phyloP scores from a whole-genome alignment of 2,797 vertebrate species.

The Garrulus glandarius region DNA sequence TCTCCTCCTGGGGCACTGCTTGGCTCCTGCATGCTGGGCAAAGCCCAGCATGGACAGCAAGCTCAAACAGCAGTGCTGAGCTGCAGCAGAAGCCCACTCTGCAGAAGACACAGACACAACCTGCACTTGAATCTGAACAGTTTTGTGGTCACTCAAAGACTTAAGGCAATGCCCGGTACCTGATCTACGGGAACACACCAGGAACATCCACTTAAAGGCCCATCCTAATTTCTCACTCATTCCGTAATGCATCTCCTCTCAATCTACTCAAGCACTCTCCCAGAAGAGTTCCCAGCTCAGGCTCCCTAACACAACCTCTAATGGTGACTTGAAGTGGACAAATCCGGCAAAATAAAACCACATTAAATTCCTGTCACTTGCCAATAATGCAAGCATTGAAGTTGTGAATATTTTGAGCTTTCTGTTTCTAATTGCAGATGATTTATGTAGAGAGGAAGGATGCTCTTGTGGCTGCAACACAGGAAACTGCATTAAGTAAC shows the following conservation, averaged over 20 bases:
- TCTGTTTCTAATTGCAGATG: neutral
- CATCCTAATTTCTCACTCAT: neutral
- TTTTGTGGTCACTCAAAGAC: neutral
- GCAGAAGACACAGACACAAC: neutral
- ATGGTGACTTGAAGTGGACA: neutral
- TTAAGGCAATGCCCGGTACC: neutral
- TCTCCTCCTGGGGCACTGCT: neutral
- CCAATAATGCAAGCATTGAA: neutral
- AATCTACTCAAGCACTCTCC: neutral
- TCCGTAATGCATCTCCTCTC: neutral
- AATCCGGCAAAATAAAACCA: neutral
- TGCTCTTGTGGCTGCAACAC: neutral
- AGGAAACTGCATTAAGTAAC: slow-evolving; percentile 24
- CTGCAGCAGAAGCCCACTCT: neutral
- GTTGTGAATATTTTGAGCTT: neutral
- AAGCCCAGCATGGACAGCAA: neutral
- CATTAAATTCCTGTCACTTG: neutral
- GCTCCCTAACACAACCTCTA: neutral
- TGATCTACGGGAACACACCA: neutral
- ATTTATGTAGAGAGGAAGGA: neutral
- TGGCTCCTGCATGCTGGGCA: neutral
- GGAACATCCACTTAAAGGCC: neutral
- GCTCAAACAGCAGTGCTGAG: neutral
- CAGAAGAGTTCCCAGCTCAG: neutral
- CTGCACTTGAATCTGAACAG: neutral